These are phyloP conservation scores for Dolichallabes microphthalmus DNA, from an alignment of 2,113 vertebrate species.

Conservation along the genomic window DNA sequence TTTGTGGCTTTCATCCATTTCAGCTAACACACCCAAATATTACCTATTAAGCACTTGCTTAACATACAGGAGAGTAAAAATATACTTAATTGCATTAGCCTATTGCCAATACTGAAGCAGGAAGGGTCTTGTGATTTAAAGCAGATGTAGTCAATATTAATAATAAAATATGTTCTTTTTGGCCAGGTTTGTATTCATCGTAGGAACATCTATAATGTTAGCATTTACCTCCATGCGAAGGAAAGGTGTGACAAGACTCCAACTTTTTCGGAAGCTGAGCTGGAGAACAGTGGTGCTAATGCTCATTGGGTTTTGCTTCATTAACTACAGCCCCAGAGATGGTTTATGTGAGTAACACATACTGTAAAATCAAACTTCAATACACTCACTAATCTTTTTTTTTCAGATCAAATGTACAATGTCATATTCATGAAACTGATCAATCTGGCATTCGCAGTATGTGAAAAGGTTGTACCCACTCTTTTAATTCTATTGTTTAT, in stretches of 20 bases:
- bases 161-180: conserved; percentile 31
- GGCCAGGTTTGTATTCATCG: conserved; percentile 74
- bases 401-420: too few relatives aligned
- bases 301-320: conserved; percentile 68
- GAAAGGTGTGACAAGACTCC: conserved; percentile 61
- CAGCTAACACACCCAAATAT: background rate
- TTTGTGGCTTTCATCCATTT: conserved; percentile 23
- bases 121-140: background rate
- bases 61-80: background rate
- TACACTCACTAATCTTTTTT: background rate
- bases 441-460: background rate
- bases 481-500: too few relatives aligned
- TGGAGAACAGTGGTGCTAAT: conserved; percentile 67
- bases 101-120: background rate
- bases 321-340: conserved; percentile 74
- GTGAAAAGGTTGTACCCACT: background rate
- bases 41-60: background rate
- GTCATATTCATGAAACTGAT: background rate
- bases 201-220: conserved; percentile 71
- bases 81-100: background rate
- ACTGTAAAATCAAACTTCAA: background rate
- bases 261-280: conserved; percentile 66
- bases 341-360: conserved; percentile 62
- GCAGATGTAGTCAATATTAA: background rate
- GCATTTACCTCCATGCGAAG: conserved; percentile 69